A percentile compares a stretch with the other conserved stretches of the same genome.
Evolutionary conservation across 1,140 invertebrate genomes (phyloP).

Genomic region (Apocrypta bakeri): DNA sequence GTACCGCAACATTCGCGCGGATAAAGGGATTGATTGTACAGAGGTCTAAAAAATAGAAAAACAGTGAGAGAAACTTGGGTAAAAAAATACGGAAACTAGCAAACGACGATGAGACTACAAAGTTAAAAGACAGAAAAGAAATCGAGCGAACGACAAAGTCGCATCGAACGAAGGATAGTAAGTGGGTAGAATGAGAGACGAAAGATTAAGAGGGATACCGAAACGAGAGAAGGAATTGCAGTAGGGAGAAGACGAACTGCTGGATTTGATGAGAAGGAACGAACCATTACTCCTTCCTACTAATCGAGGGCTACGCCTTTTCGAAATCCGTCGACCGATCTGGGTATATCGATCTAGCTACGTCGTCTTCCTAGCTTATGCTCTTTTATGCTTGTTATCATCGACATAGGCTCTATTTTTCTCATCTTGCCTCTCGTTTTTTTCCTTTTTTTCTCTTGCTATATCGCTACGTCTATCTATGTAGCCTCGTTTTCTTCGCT

Average conservation of each 20-base stretch:
- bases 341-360: not conserved
- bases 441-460: not conserved
- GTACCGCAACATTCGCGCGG: not conserved
- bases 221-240: not conserved
- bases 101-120: not conserved
- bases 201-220: conserved; percentile 11
- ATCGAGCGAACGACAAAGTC: conserved; percentile 1
- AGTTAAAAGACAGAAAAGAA: not conserved
- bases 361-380: not conserved
- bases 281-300: conserved; percentile 51
- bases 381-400: conserved; percentile 10
- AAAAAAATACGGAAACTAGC: not conserved
- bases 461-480: not conserved
- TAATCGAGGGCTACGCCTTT: conserved; percentile 36
- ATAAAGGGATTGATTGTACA: not conserved
- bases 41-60: not conserved
- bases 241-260: conserved; percentile 23
- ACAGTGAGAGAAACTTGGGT: not conserved
- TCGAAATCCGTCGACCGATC: conserved; percentile 49
- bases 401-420: not conserved
- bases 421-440: conserved; percentile 10
- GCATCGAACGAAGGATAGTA: not conserved
- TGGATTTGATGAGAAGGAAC: conserved; percentile 55
- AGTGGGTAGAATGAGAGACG: not conserved
- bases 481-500: not conserved